Percentiles rank a stretch among this genome's conserved stretches.
Conservation (phyloP, 2,888 invertebrate genomes). For the Anoncus sp. region DNA sequence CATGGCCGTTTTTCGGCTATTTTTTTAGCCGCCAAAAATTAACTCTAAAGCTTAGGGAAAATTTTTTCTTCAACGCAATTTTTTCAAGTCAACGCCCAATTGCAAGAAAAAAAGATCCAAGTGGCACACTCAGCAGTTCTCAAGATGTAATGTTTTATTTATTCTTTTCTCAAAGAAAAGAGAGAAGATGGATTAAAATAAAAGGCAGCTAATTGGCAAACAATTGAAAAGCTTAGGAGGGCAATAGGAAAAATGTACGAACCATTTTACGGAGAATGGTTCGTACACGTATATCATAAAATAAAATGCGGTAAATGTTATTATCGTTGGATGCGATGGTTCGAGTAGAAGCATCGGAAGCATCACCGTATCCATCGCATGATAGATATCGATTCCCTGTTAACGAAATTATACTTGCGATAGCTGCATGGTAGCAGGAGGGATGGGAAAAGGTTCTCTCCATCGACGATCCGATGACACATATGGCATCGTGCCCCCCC, state of each 20-base stretch:
- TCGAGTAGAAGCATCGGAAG: slow-evolving; percentile 27
- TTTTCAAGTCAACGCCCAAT: no score
- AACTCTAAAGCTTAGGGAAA: no score
- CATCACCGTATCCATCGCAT: slow-evolving; percentile 49
- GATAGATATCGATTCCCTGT: slow-evolving; percentile 65
- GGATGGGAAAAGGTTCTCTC: slow-evolving; percentile 42
- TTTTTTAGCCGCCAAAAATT: no score
- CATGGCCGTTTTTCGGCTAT: no score
- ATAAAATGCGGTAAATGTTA: slow-evolving; percentile 38
- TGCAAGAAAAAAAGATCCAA: no score
- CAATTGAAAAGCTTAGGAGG: no score
- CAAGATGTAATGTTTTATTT: no score
- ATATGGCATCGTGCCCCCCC: slow-evolving; percentile 57
- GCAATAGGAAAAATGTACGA: no score
- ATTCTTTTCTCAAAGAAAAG: no score
- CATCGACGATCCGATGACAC: slow-evolving; percentile 54
- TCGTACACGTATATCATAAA: slow-evolving; percentile 5
- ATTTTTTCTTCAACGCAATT: no score
- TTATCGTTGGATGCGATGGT: slow-evolving; percentile 42
- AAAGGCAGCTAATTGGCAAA: not conserved
- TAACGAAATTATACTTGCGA: slow-evolving; percentile 66
- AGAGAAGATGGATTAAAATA: no score
- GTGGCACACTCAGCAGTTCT: no score
- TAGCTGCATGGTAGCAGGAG: slow-evolving; percentile 22
- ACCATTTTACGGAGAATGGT: not conserved